Percentiles rank a stretch among this genome's conserved stretches.
These are phyloP conservation scores for Cosmia pyralina DNA, from an alignment of 2,888 invertebrate species.

Conservation along the genomic window DNA sequence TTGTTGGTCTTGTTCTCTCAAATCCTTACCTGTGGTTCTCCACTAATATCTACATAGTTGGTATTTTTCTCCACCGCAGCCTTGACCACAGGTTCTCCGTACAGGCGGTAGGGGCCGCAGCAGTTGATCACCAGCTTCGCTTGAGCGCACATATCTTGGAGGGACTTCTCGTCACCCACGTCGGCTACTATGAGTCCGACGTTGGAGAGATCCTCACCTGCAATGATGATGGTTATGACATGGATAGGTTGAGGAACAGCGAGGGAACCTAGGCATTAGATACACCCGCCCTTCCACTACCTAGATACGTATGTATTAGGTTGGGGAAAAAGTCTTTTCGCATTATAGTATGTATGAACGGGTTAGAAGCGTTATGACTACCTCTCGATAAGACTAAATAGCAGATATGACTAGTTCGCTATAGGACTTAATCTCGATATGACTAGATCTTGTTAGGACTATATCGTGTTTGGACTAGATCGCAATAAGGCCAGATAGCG, in stretches of 20 bases:
- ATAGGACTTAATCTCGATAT: too few relatives aligned
- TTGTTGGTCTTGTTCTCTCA: too few relatives aligned
- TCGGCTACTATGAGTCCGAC: conserved; percentile 95
- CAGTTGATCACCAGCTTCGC: conserved; percentile 96
- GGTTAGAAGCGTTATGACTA: too few relatives aligned
- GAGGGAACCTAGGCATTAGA: background rate
- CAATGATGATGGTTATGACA: conserved; percentile 45
- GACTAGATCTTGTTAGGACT: too few relatives aligned
- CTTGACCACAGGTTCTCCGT: conserved; percentile 96
- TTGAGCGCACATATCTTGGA: conserved; percentile 94
- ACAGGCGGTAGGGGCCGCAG: conserved; percentile 97
- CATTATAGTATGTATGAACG: too few relatives aligned
- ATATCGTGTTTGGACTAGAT: too few relatives aligned
- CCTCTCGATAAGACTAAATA: too few relatives aligned
- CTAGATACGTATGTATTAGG: too few relatives aligned
- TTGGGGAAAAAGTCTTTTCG: too few relatives aligned
- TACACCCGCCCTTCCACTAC: too few relatives aligned
- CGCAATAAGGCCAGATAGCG: too few relatives aligned
- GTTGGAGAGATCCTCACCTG: conserved; percentile 91
- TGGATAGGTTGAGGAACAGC: background rate
- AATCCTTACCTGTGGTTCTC: conserved; percentile 94
- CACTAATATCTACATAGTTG: conserved; percentile 97
- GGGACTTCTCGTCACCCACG: conserved; percentile 92
- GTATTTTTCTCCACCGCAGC: conserved; percentile 95
- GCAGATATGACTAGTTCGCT: too few relatives aligned